Conservation (phyloP, 2,113 vertebrate species). For the Scytalopus superciliaris region DNA sequence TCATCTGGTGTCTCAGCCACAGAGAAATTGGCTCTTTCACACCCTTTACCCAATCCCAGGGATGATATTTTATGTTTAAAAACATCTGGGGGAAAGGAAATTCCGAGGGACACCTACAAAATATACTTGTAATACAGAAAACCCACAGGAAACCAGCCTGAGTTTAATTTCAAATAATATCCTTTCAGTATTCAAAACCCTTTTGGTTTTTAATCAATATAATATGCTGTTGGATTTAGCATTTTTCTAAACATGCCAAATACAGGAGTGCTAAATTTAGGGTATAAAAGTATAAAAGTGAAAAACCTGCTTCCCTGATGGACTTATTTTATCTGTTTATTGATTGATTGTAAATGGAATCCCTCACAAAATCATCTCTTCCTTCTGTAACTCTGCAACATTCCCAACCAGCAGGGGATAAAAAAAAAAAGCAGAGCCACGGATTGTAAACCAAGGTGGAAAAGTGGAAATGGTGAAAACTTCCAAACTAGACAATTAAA, state of each 20-base stretch:
- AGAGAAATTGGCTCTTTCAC: neutral
- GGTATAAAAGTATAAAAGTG: neutral
- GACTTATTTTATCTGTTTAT: neutral
- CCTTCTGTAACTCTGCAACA: neutral
- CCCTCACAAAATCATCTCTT: neutral
- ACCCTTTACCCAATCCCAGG: neutral
- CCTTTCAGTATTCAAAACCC: neutral
- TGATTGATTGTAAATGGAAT: neutral
- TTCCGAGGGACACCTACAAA: neutral
- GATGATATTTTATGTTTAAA: neutral
- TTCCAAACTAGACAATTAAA: neutral
- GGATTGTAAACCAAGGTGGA: neutral
- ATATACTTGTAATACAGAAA: accelerated
- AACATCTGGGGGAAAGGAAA: neutral
- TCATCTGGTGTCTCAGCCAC: neutral
- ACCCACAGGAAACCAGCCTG: neutral
- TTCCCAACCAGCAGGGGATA: neutral
- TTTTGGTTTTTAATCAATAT: neutral
- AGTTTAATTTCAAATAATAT: neutral
- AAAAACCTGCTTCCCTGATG: neutral
- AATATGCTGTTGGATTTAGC: neutral
- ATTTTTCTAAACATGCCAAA: neutral
- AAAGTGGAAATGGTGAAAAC: neutral
- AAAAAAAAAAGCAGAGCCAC: neutral
- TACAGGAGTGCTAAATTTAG: neutral